Conservation (phyloP, 2,797 vertebrate genomes). For the Sebastes jordani region DNA sequence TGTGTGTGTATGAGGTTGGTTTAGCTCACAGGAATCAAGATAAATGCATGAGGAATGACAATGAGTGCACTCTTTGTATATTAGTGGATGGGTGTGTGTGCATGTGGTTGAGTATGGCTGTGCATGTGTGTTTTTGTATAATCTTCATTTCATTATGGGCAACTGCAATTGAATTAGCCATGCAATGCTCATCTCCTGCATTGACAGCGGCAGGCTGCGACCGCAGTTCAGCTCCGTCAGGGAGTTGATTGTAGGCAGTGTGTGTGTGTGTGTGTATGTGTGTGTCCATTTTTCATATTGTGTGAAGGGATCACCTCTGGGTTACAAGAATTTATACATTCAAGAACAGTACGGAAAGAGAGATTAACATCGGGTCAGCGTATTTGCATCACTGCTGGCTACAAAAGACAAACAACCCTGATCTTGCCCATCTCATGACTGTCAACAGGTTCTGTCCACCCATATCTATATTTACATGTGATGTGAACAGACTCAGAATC, state of each 20-base stretch:
- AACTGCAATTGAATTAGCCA: slow-evolving; percentile 50
- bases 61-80: background rate
- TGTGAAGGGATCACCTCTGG: background rate
- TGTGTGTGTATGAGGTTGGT: background rate
- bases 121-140: slow-evolving; percentile 27
- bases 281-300: background rate
- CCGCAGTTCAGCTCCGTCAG: background rate
- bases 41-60: slow-evolving; percentile 9
- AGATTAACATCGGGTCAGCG: background rate
- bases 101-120: slow-evolving; percentile 8
- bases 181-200: slow-evolving; percentile 21
- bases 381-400: background rate
- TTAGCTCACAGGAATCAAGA: background rate
- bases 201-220: background rate
- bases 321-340: background rate
- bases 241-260: background rate
- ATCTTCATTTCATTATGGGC: slow-evolving; percentile 57
- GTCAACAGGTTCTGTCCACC: background rate
- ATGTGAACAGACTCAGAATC: background rate
- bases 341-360: background rate
- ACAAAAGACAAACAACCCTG: slow-evolving; percentile 1
- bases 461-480: background rate
- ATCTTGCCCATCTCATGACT: background rate
- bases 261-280: background rate
- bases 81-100: background rate